phyloP scores from a whole-genome alignment of 2,888 invertebrate species.

The Sphaerophoria taeniata region DNA sequence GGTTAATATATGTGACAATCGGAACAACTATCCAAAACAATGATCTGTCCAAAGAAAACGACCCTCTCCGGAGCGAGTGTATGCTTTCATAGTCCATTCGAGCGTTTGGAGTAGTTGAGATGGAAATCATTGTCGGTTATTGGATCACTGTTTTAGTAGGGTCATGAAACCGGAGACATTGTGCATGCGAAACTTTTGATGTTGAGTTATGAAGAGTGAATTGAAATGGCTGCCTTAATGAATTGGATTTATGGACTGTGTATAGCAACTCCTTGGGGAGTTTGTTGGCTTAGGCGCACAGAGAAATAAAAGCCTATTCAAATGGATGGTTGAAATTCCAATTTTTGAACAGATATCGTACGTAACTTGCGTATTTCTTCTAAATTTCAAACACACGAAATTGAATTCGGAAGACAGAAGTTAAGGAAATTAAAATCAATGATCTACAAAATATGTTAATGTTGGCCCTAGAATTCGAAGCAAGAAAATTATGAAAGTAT shows the following conservation, averaged over 20 bases:
- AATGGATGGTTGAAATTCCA: too few relatives aligned
- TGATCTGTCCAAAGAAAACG: slow-evolving; percentile 5
- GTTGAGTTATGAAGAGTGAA: slow-evolving; percentile 54
- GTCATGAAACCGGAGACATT: neutral
- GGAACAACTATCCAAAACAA: slow-evolving; percentile 20
- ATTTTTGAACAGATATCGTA: too few relatives aligned
- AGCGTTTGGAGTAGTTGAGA: slow-evolving; percentile 40
- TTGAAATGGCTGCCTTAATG: slow-evolving; percentile 6
- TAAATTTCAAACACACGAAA: too few relatives aligned
- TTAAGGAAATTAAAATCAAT: too few relatives aligned
- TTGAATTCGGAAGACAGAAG: too few relatives aligned
- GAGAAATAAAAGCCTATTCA: neutral
- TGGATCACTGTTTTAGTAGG: slow-evolving; percentile 34
- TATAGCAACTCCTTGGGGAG: neutral
- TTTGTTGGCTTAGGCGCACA: neutral
- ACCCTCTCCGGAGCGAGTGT: slow-evolving; percentile 22
- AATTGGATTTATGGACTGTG: neutral
- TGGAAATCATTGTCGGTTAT: slow-evolving; percentile 63
- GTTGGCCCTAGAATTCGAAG: too few relatives aligned
- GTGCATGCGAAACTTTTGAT: neutral
- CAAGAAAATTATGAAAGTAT: too few relatives aligned
- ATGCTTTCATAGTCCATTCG: neutral
- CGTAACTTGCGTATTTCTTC: too few relatives aligned
- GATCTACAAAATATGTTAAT: too few relatives aligned
- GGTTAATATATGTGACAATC: slow-evolving; percentile 58